Base-by-base conservation (phyloP, 2,113 vertebrate species). In the Anseranas semipalmata region DNA sequence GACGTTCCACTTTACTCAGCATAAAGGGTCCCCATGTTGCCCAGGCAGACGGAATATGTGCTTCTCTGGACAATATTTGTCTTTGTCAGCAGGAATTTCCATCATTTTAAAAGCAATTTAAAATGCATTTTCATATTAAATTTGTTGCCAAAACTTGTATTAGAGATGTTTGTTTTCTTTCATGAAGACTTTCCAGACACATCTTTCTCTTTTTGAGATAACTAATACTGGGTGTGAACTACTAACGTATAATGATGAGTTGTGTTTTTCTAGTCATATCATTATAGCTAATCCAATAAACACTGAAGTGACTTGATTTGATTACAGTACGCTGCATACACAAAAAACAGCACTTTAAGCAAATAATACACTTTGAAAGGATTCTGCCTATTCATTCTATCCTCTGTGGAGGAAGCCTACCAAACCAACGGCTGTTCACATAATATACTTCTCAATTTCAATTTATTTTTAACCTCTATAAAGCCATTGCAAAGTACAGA, bases 31-130 rank as follows among this genome's bases (percentile, higher is more conserved):
- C 82, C 68, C 43, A 30, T 0, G 2, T 82, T 95, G 94, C 60
- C 52, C 53, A 87, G 82, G 62, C 95, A 96, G 96, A 97, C 94
- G 95, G 74, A 86, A 73, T 92, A 91, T 68, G 77, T 92, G 92
- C 17, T 91, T 85, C 85, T 32, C 71, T 92, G 83, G 85, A 87
- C 65, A 93, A 87, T 81, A 56, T 20, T 22, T 73, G 92, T 93
- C 89, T 94, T 85, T 97, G 94, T 97, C 93, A 97, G 73, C 71
- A 90, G 71, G 59, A 96, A 93, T 92, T 85, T 88, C 24, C 30
- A 92, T 72, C 15, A 90, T 85, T 89, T 90, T 76, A 87, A 93
- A 91, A 77, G 63, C 53, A 92, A 88, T 95, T 96, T 95, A 87
- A 96, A 94, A 94, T 90, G 62, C 59, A 87, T 94, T 96, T 97